Evolutionary conservation across 2,113 vertebrate species (phyloP).

Genomic region (Bothrops jararaca): DNA sequence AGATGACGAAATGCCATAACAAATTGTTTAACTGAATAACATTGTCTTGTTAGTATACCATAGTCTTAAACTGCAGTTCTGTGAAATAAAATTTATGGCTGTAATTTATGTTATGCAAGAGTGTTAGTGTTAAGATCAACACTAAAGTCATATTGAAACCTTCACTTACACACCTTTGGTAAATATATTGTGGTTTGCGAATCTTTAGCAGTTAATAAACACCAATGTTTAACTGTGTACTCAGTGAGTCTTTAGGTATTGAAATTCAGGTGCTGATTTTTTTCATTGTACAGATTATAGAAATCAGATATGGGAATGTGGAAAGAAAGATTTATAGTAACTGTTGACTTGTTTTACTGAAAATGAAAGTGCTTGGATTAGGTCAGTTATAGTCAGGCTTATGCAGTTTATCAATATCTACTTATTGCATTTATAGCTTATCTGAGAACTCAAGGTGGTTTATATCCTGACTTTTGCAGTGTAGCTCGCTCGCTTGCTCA

Average conservation of each 20-base stretch:
- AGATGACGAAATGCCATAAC: background rate
- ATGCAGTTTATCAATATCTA: background rate
- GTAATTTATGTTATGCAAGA: background rate
- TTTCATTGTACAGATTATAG: background rate
- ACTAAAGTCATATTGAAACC: background rate
- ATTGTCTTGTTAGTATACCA: background rate
- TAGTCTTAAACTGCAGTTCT: background rate
- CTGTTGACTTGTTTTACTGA: background rate
- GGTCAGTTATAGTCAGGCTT: background rate
- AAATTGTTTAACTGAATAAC: background rate
- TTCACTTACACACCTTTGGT: background rate
- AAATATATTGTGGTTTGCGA: background rate
- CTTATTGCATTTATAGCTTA: no score
- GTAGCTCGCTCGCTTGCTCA: no score
- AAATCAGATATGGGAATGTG: background rate
- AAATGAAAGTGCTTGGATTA: background rate
- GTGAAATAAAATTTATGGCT: background rate
- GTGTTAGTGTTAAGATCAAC: background rate
- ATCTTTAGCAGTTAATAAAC: background rate
- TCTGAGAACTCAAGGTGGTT: no score
- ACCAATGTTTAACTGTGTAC: background rate
- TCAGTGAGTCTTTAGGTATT: background rate
- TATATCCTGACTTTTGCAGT: no score
- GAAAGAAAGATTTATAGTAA: background rate
- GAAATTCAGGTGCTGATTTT: background rate